Evolutionary conservation across 2,888 invertebrate species (phyloP), one percentile per base, ranked within the genome.

Genomic region (Acronicta alni): DNA sequence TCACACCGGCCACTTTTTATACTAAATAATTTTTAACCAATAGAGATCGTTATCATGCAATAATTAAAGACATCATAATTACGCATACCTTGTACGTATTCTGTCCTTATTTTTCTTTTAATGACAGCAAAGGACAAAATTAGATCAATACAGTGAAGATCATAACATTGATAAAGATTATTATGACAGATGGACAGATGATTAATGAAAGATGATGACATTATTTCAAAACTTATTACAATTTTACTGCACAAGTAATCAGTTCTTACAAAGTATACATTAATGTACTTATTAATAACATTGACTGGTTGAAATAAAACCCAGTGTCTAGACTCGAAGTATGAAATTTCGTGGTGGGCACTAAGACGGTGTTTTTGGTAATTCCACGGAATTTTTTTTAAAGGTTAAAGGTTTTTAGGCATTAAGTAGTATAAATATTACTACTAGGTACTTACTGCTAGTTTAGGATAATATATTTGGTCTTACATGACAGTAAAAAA

Each of bases 1-100:
- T 62, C 58, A 56, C 78, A 80, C 77, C 75, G 76, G 75, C 62
- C 62, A 60, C 71, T 89, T 89, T 89, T 89, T 88, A 74, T 79
- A 69, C 81, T 68, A 79, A 79, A 84, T 84, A 81, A 87, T 88
- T 89, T 88, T 87, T 81, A 88, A 58, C 86, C 86, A 89, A 89
- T 89, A 88, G 86, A 88, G 86, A 87, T 89, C 80, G 66, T 83
- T 86, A 87, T 86, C 86, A 67, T 80, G 70, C 71, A 69, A 77
- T 84, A 86, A 88, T 89, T 88, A 87, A 85, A 84, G 80, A 80
- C 79, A 76, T 71, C 68, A 76, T 77, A 85, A 87, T 86, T 86
- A 80, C 73, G 76, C 71, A 84, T 85, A 77, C 82, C 83, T 78
- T 79, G 78, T 48, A 44, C 41, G 38, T 71, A 15, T 9, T 18